phyloP scores from a whole-genome alignment of 2,797 vertebrate genomes.

The Monodelphis domestica region DNA sequence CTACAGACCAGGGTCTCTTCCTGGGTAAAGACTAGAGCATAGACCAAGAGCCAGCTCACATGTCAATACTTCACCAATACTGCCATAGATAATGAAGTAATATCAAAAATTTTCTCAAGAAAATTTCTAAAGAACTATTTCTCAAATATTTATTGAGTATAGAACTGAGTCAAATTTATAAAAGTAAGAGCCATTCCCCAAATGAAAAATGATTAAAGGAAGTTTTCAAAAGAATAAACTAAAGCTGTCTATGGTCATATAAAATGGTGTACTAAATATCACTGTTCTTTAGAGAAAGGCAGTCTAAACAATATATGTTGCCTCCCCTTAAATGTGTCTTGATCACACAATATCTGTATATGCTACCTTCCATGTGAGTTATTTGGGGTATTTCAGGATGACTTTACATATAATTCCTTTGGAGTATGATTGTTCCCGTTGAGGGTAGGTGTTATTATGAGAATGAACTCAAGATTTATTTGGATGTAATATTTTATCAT shows the following conservation, averaged over 20 bases:
- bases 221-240: background rate
- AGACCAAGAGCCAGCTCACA: background rate
- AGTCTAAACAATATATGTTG: background rate
- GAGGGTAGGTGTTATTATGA: background rate
- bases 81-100: background rate
- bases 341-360: background rate
- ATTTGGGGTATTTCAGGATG: background rate
- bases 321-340: background rate
- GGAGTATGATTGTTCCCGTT: background rate
- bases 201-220: background rate
- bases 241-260: background rate
- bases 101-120: background rate
- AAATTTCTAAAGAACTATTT: background rate
- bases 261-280: background rate
- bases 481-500: background rate
- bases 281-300: background rate
- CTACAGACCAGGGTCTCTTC: no score
- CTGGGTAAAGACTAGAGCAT: no score
- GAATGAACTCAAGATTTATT: background rate
- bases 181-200: background rate
- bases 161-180: background rate
- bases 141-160: background rate
- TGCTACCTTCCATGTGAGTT: background rate
- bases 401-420: background rate
- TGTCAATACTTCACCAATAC: background rate